These are phyloP conservation scores for Ginglymostoma cirratum DNA, from an alignment of 2,113 vertebrate genomes.

Conservation along the genomic window DNA sequence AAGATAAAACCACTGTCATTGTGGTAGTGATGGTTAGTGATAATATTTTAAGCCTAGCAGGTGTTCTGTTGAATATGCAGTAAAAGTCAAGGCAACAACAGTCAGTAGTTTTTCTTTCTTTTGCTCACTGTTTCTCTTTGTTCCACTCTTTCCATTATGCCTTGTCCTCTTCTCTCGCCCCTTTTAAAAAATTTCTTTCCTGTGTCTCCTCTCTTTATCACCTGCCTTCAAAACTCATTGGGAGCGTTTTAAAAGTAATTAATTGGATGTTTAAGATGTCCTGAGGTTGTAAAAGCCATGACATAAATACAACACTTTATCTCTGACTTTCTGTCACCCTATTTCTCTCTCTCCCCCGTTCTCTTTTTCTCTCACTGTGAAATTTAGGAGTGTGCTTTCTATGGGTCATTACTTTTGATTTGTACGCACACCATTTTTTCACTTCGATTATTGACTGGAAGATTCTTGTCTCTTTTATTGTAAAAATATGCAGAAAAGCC, in stretches of 20 bases:
- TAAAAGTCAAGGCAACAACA: neutral
- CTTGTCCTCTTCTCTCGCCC: neutral
- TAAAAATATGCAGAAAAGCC: neutral
- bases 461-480: neutral
- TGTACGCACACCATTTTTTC: neutral
- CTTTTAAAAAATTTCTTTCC: neutral
- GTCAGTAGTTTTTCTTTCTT: too few species aligned
- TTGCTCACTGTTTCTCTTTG: neutral
- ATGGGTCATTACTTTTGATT: neutral
- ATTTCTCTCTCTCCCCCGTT: neutral
- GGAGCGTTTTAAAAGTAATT: neutral
- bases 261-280: neutral
- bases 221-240: neutral
- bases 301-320: neutral
- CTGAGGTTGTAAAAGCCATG: neutral
- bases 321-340: neutral
- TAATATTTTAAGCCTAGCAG: neutral
- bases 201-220: neutral
- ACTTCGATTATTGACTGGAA: neutral
- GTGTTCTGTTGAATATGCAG: neutral
- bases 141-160: neutral
- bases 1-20: neutral
- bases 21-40: neutral
- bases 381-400: neutral
- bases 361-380: neutral